Base-by-base conservation (phyloP, 64 coral and sea anemone species). In the Montipora foliosa region DNA sequence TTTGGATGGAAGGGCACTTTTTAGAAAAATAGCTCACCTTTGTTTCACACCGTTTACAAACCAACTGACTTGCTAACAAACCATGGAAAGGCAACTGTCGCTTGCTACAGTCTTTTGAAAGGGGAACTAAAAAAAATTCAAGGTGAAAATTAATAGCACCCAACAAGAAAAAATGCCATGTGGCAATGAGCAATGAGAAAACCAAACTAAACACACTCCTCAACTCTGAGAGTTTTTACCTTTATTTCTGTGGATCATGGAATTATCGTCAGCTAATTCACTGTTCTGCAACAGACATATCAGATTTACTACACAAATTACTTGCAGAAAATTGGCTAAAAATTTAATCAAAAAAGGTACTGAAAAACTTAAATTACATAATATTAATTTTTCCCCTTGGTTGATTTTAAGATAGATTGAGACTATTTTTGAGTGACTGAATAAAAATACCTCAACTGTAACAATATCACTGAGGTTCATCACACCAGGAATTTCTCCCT, bases 51-150 rank as follows among this genome's bases (percentile, higher is more conserved):
- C 74, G 84, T 57, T 96, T 98, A 80, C 97, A 98, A 11, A 91
- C 83, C 74, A 98, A 53, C 90, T 98, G 97, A 89, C 94, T 98
- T 78, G 97, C 97, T 74, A 98, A 89, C 20, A 98, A 92, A 53
- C 97, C 97, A 62, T 89, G 80, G 50, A 98, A 98, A 64, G 97
- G 97, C 19, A 92, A 61, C 47, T 89, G 94, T 12, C 53, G 60
- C 82, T 90, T 98, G 19, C n/a, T 89, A 72, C 53, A 88, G 49
- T 83, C 57, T 88, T 25, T 83, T 25, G 17, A 22, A 17, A 88
- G 29, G 17, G 83, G 79, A 44, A 89, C 95, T 97, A 64, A 20
- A 87, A 64, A 20, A 87, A 74, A 74, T 8, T 81, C 2, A 71
- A 14, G 69, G 44, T 2, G 29, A 44, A 13, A 12, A 71, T 73